Evolutionary conservation across 2,888 invertebrate species (phyloP).

Genomic region (Willowsia nigromaculata): DNA sequence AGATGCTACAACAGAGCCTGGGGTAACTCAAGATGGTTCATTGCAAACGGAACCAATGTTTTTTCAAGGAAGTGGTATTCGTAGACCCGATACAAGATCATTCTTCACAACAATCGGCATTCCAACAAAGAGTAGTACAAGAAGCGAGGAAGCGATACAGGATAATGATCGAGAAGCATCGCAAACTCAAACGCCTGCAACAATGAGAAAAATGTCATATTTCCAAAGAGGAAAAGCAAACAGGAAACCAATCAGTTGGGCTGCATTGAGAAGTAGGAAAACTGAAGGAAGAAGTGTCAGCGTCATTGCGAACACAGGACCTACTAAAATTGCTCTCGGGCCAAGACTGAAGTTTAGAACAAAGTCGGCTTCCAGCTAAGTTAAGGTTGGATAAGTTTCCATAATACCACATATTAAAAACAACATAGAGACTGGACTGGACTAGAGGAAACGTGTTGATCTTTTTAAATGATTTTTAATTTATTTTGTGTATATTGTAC

Average conservation of each 20-base stretch:
- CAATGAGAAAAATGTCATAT: conserved; percentile 66
- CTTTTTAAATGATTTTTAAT: too few relatives aligned
- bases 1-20: not conserved
- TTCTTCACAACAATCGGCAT: conserved; percentile 28
- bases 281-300: not conserved
- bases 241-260: not conserved
- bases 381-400: not conserved
- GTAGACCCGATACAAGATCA: conserved; percentile 56
- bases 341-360: conserved; percentile 70
- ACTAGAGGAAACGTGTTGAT: not conserved
- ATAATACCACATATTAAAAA: not conserved
- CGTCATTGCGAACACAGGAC: conserved; percentile 54
- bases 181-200: conserved; percentile 31
- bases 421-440: not conserved
- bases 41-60: conserved; percentile 37
- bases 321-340: conserved; percentile 69
- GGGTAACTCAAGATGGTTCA: not conserved
- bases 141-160: conserved; percentile 18
- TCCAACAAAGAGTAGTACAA: not conserved
- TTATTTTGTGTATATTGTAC: not conserved
- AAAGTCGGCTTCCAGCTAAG: conserved; percentile 25
- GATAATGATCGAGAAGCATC: conserved; percentile 15
- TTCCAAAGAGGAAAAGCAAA: conserved; percentile 70
- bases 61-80: conserved; percentile 64
- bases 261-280: not conserved